Conservation (phyloP, 2,888 invertebrate genomes). For the Malacosoma neustria region DNA sequence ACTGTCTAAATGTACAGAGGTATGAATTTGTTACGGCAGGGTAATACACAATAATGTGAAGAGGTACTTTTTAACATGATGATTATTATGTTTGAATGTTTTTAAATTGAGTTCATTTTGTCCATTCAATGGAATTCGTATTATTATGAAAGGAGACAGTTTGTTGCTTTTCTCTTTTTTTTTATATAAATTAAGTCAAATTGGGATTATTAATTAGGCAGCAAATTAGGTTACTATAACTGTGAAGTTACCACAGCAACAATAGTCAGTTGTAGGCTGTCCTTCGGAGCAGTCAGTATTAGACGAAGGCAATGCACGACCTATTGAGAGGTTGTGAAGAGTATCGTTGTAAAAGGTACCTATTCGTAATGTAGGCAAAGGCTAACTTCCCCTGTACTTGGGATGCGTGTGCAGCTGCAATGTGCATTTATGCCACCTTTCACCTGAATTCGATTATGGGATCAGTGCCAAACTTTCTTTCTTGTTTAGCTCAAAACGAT, state of each 20-base stretch:
- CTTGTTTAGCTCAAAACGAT: conserved; percentile 73
- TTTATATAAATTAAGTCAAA: conserved; percentile 65
- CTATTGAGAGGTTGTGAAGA: conserved; percentile 68
- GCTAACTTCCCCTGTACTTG: conserved; percentile 59
- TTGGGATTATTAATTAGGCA: conserved; percentile 58
- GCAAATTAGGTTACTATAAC: conserved; percentile 60
- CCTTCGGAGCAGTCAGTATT: conserved; percentile 65
- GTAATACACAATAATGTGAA: conserved; percentile 71
- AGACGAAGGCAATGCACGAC: conserved; percentile 54
- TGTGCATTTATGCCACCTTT: conserved; percentile 70
- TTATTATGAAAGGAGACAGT: conserved; percentile 68
- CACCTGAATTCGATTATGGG: conserved; percentile 65
- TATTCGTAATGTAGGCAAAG: conserved; percentile 67
- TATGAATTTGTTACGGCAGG: conserved; percentile 71
- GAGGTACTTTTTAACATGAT: conserved; percentile 69
- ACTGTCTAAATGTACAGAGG: conserved; percentile 67
- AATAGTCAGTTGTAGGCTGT: conserved; percentile 67
- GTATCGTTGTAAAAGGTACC: conserved; percentile 73
- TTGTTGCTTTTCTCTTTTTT: conserved; percentile 69
- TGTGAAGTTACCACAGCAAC: conserved; percentile 68
- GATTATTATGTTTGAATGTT: conserved; percentile 69
- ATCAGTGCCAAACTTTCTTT: conserved; percentile 75
- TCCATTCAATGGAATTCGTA: conserved; percentile 71
- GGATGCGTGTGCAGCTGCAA: conserved; percentile 60
- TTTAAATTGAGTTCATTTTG: conserved; percentile 68